Base-by-base conservation (phyloP, 2,888 invertebrate species). In the Heterodera filipjevi region DNA sequence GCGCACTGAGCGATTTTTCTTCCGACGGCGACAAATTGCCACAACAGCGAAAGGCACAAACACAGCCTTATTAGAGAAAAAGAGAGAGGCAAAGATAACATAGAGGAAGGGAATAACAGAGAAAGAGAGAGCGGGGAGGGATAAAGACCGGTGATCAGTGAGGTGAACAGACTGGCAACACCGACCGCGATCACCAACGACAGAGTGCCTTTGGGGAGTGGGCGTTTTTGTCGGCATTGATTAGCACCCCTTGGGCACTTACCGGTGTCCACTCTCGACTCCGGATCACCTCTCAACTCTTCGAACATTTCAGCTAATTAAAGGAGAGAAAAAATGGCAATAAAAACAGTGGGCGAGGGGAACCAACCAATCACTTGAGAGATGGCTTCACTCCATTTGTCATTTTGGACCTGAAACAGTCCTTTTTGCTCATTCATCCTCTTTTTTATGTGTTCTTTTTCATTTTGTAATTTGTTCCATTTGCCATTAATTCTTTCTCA, bases 1-100 rank as follows among this genome's bases (percentile, higher is more conserved):
- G 80, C 33, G 22, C 75, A 53, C 78, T 85, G 30, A 79, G 79
- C 39, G 84, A 85, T 70, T 85, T 85, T 35, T 85, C 85, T n/a
- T 84, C 84, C 46, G 79, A 77, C 27, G 81, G 80, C 14, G 64
- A 82, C 78, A 88, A 79, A 78, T 88, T 89, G 44, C 89, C 88
- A 76, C 87, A 89, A 77, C 88, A 89, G 10, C 89, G 85, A 82
- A 89, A 89, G 49, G 87, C 87, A 78, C 87, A 89, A 19, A 89
- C 87, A 78, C 87, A 89, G 77, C 87, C 87, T 88, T 22, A 75
- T 10, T 8, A 27, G n/a, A 22, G 64, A 68, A 32, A 10, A 16
- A 33, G 22, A 14, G 68, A 33, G 14, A 19, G 33, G 33, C 33
- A 10, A 14, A 44, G 10, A n/a, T 39, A n/a, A n/a, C 2, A 12